Percentiles rank a stretch among this genome's conserved stretches.
These are phyloP conservation scores for Macrobrachium nipponense DNA, from an alignment of 1,140 invertebrate species.

Conservation along the genomic window DNA sequence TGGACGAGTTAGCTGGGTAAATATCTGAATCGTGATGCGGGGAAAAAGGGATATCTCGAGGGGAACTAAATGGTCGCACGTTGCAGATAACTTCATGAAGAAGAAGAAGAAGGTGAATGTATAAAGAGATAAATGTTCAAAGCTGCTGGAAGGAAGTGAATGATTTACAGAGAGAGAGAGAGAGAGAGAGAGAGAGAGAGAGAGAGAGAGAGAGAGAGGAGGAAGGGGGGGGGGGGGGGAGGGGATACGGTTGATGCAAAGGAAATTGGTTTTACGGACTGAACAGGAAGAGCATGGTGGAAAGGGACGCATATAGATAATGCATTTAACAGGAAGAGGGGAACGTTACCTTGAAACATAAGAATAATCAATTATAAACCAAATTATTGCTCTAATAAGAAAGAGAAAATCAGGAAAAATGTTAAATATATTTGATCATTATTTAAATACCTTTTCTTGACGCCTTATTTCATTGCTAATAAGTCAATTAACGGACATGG, in stretches of 20 bases:
- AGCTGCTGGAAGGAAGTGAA: neutral
- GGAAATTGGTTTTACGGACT: neutral
- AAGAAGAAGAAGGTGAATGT: neutral
- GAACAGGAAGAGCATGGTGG: neutral
- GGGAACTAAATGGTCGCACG: neutral
- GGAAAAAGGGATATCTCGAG: neutral
- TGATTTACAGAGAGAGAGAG: neutral
- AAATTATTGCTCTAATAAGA: neutral
- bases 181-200: conserved; percentile 18
- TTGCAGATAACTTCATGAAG: neutral
- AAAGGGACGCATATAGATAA: neutral
- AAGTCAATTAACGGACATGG: no score
- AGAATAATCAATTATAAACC: neutral
- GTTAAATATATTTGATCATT: neutral
- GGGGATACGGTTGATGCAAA: neutral
- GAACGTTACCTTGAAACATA: neutral
- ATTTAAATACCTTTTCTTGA: no score
- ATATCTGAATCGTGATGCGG: no score
- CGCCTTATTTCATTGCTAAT: no score
- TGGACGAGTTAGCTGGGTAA: no score
- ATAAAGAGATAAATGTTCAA: conserved; percentile 1
- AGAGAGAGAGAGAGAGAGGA: conserved; percentile 11
- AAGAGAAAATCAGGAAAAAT: neutral
- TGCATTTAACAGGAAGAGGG: neutral
- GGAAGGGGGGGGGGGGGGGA: neutral